Evolutionary conservation across 2,113 vertebrate genomes (phyloP).

Genomic region (Pampusana beccarii): DNA sequence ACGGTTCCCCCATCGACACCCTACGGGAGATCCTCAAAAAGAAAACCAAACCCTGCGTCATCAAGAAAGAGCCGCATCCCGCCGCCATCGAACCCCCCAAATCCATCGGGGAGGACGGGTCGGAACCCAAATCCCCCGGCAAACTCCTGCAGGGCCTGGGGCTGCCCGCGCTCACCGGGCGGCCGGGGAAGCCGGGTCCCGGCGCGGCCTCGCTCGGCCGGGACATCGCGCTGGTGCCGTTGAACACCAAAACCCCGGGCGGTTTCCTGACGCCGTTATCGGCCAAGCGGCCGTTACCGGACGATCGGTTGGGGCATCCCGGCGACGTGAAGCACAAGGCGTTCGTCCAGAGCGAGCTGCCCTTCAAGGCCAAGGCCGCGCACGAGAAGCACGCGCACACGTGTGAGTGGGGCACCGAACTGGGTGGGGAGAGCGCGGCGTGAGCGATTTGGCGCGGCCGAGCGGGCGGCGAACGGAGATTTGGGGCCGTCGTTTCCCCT

Average conservation of each 20-base stretch:
- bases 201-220: conserved; percentile 49
- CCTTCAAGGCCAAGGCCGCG: conserved; percentile 80
- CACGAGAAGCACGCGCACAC: conserved; percentile 83
- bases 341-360: conserved; percentile 84
- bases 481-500: background rate
- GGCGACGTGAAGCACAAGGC: conserved; percentile 75
- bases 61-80: conserved; percentile 82
- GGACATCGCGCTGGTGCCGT: conserved; percentile 68
- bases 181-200: conserved; percentile 78
- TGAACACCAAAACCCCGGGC: conserved; percentile 69
- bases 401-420: conserved; percentile 70
- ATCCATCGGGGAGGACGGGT: conserved; percentile 65
- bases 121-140: conserved; percentile 58
- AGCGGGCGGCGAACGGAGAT: background rate
- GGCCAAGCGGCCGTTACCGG: conserved; percentile 79
- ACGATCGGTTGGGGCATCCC: conserved; percentile 71
- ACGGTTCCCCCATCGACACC: conserved; percentile 94
- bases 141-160: conserved; percentile 70
- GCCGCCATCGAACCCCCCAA: conserved; percentile 61
- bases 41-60: conserved; percentile 76
- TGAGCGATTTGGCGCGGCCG: no score
- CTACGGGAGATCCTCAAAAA: conserved; percentile 87
- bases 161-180: conserved; percentile 64
- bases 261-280: conserved; percentile 76
- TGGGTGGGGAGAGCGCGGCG: accelerated